Evolutionary conservation across 1,140 invertebrate species (phyloP).

Genomic region (Meloidogyne hapla): DNA sequence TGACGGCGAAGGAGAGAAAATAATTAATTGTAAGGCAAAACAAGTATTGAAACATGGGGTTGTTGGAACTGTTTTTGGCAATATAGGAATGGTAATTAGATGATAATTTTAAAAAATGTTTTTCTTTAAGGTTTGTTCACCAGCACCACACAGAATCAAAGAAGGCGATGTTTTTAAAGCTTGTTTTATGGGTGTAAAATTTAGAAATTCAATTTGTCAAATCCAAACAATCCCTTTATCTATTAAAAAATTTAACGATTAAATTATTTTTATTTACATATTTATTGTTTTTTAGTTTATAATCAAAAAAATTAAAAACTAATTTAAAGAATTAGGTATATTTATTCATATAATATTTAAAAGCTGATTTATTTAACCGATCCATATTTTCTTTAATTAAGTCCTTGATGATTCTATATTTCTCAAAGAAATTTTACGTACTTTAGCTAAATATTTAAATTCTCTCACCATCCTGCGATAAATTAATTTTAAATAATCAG

Average conservation of each 20-base stretch:
- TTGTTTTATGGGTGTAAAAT: constrained; percentile 20
- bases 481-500: too few species aligned
- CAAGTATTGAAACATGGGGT: background rate
- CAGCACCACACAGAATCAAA: constrained; percentile 6
- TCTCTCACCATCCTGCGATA: too few species aligned
- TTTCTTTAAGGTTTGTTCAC: constrained; percentile 14
- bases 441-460: too few species aligned
- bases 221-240: constrained; percentile 15
- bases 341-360: too few species aligned
- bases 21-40: background rate
- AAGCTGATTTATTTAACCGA: too few species aligned
- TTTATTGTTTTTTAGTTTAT: too few species aligned
- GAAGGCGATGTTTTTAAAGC: constrained; percentile 7
- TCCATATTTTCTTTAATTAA: too few species aligned
- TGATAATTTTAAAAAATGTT: background rate
- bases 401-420: too few species aligned
- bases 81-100: constrained; percentile 11
- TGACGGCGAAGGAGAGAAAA: background rate
- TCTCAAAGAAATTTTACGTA: too few species aligned
- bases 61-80: constrained; percentile 15
- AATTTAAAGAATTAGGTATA: too few species aligned
- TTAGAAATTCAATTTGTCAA: constrained; percentile 12
- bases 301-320: too few species aligned
- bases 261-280: background rate
- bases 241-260: background rate